Base-by-base conservation (phyloP, 2,888 invertebrate genomes). In the Lydus trimaculatus region DNA sequence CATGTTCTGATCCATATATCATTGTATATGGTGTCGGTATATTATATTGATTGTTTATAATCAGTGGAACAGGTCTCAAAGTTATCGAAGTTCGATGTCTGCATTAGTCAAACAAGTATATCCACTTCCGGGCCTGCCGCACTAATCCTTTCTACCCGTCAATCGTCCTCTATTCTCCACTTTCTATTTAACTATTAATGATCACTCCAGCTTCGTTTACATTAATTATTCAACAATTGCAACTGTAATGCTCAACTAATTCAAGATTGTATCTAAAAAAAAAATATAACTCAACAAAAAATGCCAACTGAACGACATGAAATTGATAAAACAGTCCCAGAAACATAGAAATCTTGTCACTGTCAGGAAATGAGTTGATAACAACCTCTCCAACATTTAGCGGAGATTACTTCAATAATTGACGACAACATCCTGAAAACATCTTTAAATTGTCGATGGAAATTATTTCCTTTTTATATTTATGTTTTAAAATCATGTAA, bases 91-190 rank as follows among this genome's bases (percentile, higher is more conserved):
- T 81, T 81, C 76, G 73, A 70, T 79, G 80, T 78, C 79, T 79
- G 79, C 80, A 80, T 80, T 81, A 80, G 79, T 78, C 78, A 78
- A 80, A 81, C 82, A 82, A 81, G 82, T 76, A 81, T 81, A 81
- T 81, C 80, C 82, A 82, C 81, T 82, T 80, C 80, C 79, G 78
- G 75, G 76, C 74, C 75, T 75, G 78, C 79, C 79, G 67, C 78
- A 77, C 75, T 81, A 81, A 81, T 81, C 81, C 81, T 81, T 79
- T 73, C 76, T 31, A 48, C n/a, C 63, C 52, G 36, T 39, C 67
- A 58, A 39, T 62, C 70, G 69, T 58, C 72, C 65, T 64, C 39
- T 31, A 59, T 31, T 58, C 59, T 39, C 68, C 48, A 59, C 61
- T 72, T n/a, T 72, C 76, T 76, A 67, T 69, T 78, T 78, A 78